These are phyloP conservation scores for Danio jaintianensis DNA, from an alignment of 2,797 vertebrate species.

Conservation along the genomic window DNA sequence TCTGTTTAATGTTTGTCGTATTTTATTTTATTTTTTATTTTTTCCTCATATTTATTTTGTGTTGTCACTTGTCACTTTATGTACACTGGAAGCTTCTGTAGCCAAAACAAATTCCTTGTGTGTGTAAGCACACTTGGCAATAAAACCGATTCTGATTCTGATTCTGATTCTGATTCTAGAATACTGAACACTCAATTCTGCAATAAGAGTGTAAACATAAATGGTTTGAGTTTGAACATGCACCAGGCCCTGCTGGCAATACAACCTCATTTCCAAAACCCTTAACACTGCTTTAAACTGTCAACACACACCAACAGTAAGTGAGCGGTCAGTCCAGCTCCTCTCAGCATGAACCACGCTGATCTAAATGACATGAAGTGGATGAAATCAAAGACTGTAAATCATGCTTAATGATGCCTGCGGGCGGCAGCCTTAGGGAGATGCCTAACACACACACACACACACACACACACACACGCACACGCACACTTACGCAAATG, in stretches of 20 bases:
- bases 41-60: too few species aligned
- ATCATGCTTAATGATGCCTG: slow-evolving; percentile 60
- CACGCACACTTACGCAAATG: neutral
- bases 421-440: slow-evolving; percentile 50
- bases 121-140: too few species aligned
- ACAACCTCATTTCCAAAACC: slow-evolving; percentile 13
- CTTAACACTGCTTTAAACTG: slow-evolving; percentile 23
- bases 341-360: slow-evolving; percentile 42
- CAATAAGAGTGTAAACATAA: neutral
- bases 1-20: too few species aligned
- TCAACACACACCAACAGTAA: slow-evolving; percentile 24
- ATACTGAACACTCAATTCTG: neutral
- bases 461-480: slow-evolving; percentile 19
- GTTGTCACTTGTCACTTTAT: too few species aligned
- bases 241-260: neutral
- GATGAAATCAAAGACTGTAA: slow-evolving; percentile 62
- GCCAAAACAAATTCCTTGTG: too few species aligned
- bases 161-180: too few species aligned
- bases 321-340: slow-evolving; percentile 41
- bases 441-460: slow-evolving; percentile 35
- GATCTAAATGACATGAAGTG: slow-evolving; percentile 57
- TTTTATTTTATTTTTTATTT: too few species aligned
- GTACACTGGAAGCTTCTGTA: too few species aligned
- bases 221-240: slow-evolving; percentile 3
- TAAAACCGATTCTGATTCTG: too few species aligned